phyloP scores from a whole-genome alignment of 2,797 vertebrate species.

The Trachurus trachurus region DNA sequence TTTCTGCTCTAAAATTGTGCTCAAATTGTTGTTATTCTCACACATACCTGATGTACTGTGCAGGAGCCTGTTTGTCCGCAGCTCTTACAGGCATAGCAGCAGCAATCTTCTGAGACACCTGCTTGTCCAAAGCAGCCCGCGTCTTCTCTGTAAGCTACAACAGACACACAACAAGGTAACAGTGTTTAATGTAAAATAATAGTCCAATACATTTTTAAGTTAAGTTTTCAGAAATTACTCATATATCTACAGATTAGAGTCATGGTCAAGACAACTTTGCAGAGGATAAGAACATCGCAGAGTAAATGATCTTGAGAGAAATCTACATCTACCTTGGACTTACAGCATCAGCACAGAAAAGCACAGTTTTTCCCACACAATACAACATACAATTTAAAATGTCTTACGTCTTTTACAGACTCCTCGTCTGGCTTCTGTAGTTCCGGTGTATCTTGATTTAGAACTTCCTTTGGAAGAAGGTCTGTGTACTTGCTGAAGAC shows the following conservation, averaged over 20 bases:
- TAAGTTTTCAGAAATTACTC: background rate
- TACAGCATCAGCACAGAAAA: fast-evolving
- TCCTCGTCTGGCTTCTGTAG: slow-evolving; percentile 96
- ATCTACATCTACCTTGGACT: background rate
- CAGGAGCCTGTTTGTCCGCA: slow-evolving; percentile 97
- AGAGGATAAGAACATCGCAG: background rate
- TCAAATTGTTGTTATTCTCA: background rate
- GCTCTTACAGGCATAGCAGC: slow-evolving; percentile 99
- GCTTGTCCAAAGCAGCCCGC: slow-evolving; percentile 93
- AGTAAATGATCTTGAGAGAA: background rate
- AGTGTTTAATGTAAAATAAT: background rate
- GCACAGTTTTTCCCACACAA: background rate
- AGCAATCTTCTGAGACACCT: slow-evolving; percentile 97
- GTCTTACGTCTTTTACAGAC: slow-evolving; percentile 91
- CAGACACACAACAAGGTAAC: slow-evolving; percentile 44
- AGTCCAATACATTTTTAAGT: background rate
- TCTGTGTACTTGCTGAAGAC: slow-evolving; percentile 99
- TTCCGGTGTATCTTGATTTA: slow-evolving; percentile 93
- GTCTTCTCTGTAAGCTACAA: slow-evolving; percentile 97
- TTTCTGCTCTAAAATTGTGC: background rate
- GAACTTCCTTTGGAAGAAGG: slow-evolving; percentile 96
- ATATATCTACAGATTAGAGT: background rate
- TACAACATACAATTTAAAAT: too few species aligned
- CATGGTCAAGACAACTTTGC: too few species aligned
- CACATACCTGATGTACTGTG: slow-evolving; percentile 96